Evolutionary conservation across 2,113 vertebrate genomes (phyloP), one percentile per base, ranked within the genome.

Genomic region (Oryzias celebensis): DNA sequence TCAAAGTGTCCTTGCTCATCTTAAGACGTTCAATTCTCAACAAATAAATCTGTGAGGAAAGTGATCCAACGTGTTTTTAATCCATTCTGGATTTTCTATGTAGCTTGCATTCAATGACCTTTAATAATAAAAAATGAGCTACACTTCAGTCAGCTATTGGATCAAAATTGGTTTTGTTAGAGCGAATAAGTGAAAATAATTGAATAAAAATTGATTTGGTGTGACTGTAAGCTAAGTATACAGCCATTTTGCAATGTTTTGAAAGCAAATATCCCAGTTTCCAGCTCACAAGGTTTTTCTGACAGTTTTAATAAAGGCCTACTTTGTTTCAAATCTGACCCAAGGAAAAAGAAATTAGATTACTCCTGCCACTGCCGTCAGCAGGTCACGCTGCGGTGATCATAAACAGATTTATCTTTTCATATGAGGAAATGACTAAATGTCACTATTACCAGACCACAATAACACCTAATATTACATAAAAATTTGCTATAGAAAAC

Each of bases 231-330:
- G 10, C 36, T 36, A 12, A 36, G 8, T 12, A 36, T 36, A 36
- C 36, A 36, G 36, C 12, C 36, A 36, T 12, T 36, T 36, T 10
- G 36, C 2, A 8, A 14, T 58, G 16, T 49, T 50, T 22, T 50
- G 28, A 41, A 41, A 7, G 28, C 18, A 50, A 61, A 61, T 41
- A 49, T 41, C 6, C 1, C 44, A 17, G 14, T n/a, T 24, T 58
- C 16, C 23, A 6, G 41, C 47, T 12, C 20, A 31, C 41, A 20
- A 42, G n/a, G 49, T 61, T 50, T 16, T 41, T 48, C 46, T 22
- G 58, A 49, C 24, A 48, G 26, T 18, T 60, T 48, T 60, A 60
- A 60, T 36, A 20, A 60, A 20, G 46, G 26, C 1, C 24, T 23
- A 48, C 24, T 48, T 48, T 49, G 26, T 49, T 31, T 49, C 46